Evolutionary conservation across 2,797 vertebrate genomes (phyloP).

Genomic region (Florisuga fusca): DNA sequence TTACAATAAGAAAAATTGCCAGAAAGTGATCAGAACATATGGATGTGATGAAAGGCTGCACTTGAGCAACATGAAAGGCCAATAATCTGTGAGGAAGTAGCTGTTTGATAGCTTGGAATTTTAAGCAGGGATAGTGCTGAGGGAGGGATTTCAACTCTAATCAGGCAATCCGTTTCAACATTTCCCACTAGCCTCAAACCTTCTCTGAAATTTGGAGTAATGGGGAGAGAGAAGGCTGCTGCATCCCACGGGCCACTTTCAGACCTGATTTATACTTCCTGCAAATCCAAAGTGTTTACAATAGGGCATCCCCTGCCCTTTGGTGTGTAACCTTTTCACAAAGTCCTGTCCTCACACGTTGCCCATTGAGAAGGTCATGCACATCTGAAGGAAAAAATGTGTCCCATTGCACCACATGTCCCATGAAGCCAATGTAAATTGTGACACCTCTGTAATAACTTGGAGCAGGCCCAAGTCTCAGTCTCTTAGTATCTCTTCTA

Average conservation of each 20-base stretch:
- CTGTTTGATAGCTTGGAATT: constrained; percentile 44
- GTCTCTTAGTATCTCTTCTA: neutral
- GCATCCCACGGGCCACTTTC: neutral
- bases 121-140: constrained; percentile 32
- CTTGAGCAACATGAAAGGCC: constrained; percentile 59
- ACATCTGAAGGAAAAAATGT: neutral
- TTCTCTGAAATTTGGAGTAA: neutral
- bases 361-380: accelerated
- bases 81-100: constrained; percentile 64
- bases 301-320: neutral
- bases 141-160: neutral
- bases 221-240: neutral
- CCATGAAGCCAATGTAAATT: neutral
- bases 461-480: neutral
- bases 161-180: neutral
- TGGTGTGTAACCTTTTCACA: neutral
- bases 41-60: constrained; percentile 47
- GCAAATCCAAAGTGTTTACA: neutral
- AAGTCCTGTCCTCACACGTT: neutral
- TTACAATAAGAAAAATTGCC: constrained; percentile 69
- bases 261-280: neutral
- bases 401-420: neutral
- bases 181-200: neutral
- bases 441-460: neutral
- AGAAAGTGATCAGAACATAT: constrained; percentile 68